phyloP scores from a whole-genome alignment of 2,113 vertebrate genomes.

The Urocynchramus pylzowi region DNA sequence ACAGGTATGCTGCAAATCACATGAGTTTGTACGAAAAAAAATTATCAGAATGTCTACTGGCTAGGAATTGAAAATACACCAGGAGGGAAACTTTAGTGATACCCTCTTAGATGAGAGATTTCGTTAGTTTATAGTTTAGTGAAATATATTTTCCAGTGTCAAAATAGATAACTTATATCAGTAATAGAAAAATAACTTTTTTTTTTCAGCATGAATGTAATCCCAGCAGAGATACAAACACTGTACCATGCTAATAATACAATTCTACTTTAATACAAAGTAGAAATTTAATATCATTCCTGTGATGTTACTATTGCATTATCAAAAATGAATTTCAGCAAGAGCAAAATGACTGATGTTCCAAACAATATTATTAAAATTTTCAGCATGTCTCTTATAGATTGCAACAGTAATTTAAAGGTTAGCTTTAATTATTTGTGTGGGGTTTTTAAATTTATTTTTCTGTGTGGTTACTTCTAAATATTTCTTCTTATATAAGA shows the following conservation, averaged over 20 bases:
- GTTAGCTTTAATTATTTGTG: constrained; percentile 3
- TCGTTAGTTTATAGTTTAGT: constrained; percentile 11
- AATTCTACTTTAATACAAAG: constrained; percentile 52
- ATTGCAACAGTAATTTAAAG: not conserved
- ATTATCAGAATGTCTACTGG: not conserved
- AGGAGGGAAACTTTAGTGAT: not conserved
- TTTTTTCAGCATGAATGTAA: constrained; percentile 49
- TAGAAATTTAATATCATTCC: constrained; percentile 51
- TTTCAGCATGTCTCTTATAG: not conserved
- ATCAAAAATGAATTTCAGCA: constrained; percentile 40
- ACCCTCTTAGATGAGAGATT: constrained; percentile 19
- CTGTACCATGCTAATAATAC: constrained; percentile 36
- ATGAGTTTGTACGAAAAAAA: not conserved
- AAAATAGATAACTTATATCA: constrained; percentile 48
- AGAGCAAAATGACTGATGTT: constrained; percentile 27
- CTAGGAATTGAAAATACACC: not conserved
- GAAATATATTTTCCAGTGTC: constrained; percentile 48
- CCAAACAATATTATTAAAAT: not conserved
- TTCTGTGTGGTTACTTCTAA: not conserved
- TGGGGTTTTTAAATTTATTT: not conserved
- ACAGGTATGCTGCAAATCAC: not conserved
- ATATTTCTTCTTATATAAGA: not conserved
- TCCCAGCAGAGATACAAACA: constrained; percentile 13
- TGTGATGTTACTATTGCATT: constrained; percentile 37
- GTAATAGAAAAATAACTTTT: constrained; percentile 50